Evolutionary conservation across 2,888 invertebrate species (phyloP), one percentile per base, ranked within the genome.

Genomic region (Pristionchus japonicus): DNA sequence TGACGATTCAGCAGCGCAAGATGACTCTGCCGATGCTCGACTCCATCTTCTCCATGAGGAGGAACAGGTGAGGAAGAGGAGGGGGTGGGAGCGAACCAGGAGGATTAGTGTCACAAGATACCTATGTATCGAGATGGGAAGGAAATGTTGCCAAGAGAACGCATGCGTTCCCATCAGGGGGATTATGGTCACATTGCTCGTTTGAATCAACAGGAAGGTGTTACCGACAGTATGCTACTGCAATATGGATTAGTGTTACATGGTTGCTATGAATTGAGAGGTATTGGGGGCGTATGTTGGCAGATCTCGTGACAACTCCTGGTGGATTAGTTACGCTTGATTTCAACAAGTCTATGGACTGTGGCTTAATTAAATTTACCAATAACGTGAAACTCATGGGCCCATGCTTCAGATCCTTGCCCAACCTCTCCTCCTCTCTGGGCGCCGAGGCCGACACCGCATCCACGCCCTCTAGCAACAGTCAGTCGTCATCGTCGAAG

Each of bases 21-120:
- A 90, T 90, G 77, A 91, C 90, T 1, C 89, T 93, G 17, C 93
- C 93, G 1, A 93, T 92, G 89, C 89, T 91, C 17, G 91, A 91
- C 93, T 93, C 92, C 88, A 92, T 92, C 89, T 92, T 90, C 88
- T 90, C 90, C 2, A 88, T 91, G 84, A 90, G 93, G 64, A 88
- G 89, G n/a, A 90, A 93, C 88, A 89, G 93, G 9, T 88, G n/a
- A n/a, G n/a, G 20, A 40, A 61, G 31, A 23, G 17, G n/a, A 57
- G 64, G 47, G 15, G 23, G 27, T 85, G 17, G 40, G 52, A 31
- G 52, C 20, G 40, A 27, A 52, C 31, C 17, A 67, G 67, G 67
- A 1, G 67, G 34, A 27, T 61, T 61, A 52, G 52, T 20, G 52
- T 52, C 23, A 17, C 52, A 1, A 20, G 20, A 23, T 52, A 23